These are phyloP conservation scores for Mormyrus hasselquistii DNA, from an alignment of 2,797 vertebrate species.

Conservation along the genomic window DNA sequence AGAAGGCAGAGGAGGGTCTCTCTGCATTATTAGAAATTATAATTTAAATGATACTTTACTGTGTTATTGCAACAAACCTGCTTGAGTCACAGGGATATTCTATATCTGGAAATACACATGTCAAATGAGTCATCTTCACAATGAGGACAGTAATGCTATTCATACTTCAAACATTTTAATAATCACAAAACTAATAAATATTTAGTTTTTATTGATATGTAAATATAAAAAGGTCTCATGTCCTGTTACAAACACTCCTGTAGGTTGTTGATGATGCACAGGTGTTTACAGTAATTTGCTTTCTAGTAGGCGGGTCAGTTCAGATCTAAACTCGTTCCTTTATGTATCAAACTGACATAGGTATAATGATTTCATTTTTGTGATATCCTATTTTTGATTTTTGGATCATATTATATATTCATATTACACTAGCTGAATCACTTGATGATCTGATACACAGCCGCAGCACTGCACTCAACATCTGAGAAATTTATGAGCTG, in stretches of 20 bases:
- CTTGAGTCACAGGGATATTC: neutral
- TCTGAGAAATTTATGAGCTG: conserved; percentile 6
- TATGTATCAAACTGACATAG: neutral
- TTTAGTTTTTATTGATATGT: neutral
- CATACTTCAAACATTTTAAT: neutral
- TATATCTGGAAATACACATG: neutral
- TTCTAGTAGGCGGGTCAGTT: neutral
- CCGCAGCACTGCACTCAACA: neutral
- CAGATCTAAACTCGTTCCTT: neutral
- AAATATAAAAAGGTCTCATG: neutral
- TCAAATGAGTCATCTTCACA: neutral
- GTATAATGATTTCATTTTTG: neutral
- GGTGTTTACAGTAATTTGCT: neutral
- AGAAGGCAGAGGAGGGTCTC: neutral
- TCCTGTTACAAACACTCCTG: neutral
- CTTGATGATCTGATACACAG: neutral
- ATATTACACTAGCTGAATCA: neutral
- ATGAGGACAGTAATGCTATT: neutral
- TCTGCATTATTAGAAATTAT: neutral
- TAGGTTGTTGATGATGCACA: neutral
- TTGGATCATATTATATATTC: neutral
- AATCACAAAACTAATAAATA: neutral
- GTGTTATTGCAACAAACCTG: neutral
- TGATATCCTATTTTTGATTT: neutral
- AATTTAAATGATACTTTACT: neutral